phyloP scores from a whole-genome alignment of 2,888 invertebrate species.

The Artemia sp. region DNA sequence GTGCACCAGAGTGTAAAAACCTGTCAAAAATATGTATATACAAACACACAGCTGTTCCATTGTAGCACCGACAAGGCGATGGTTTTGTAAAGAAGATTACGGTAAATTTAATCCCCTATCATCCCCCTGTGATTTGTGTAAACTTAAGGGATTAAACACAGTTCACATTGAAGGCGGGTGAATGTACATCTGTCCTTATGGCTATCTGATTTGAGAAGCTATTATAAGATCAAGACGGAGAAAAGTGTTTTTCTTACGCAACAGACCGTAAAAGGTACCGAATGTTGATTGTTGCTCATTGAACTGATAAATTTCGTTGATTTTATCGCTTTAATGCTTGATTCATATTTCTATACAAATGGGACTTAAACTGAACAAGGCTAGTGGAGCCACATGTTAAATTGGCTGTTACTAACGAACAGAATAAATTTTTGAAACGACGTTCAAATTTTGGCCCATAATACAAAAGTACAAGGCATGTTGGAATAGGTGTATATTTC shows the following conservation, averaged over 20 bases:
- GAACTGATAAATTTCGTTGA: too few relatives aligned
- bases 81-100: conserved; percentile 14
- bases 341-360: too few relatives aligned
- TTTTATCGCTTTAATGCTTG: too few relatives aligned
- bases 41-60: conserved; percentile 14
- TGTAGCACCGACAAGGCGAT: conserved; percentile 4
- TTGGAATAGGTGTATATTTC: too few relatives aligned
- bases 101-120: conserved; percentile 14
- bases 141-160: conserved; percentile 2
- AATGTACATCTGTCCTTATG: neutral
- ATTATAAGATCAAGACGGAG: conserved; percentile 13
- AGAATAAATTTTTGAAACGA: too few relatives aligned
- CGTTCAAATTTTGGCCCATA: too few relatives aligned
- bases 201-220: conserved; percentile 15
- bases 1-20: conserved; percentile 1
- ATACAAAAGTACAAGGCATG: too few relatives aligned
- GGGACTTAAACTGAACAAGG: too few relatives aligned
- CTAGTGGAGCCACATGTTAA: too few relatives aligned
- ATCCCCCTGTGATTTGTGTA: conserved; percentile 14
- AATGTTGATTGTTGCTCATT: neutral
- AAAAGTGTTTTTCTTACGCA: conserved; percentile 14
- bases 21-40: conserved; percentile 11
- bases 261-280: conserved; percentile 8
- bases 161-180: neutral
- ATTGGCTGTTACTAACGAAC: too few relatives aligned